Base-by-base conservation (phyloP, 2,797 vertebrate genomes). In the Lagodon rhomboides region DNA sequence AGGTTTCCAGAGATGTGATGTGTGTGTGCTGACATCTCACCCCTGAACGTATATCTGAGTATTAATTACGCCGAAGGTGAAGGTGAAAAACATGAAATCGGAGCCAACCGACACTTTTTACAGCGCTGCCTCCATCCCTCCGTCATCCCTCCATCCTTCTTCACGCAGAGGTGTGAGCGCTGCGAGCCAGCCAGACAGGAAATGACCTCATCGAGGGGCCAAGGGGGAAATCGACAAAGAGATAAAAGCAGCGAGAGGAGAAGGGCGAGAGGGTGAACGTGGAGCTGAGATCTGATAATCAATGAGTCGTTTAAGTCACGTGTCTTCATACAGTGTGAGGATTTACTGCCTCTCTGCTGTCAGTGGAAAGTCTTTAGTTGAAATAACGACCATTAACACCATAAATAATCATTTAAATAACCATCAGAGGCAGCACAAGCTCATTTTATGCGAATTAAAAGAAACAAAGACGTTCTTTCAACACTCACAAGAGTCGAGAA, bases 131-230 rank as follows among this genome's bases (percentile, higher is more conserved):
- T 75, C 63, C 59, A 58, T 59, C 76, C 2, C 60, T 73, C 50
- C 30, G 43, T 8, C 65, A 15, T 55, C 58, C 30, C 54, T 75
- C 68, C 50, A 64, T 62, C 74, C 65, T 68, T 49, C 60, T 60
- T 60, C 71, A 77, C 77, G 84, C 79, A 89, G 84, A 92, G 84
- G 90, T 92, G 90, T 89, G 79, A 92, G 62, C 15, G 58, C 82
- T 77, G 73, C 49, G 80, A 75, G 65, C 61, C 73, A 27, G 86
- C 80, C 84, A 91, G 84, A 69, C 74, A 91, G 90, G 87, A 94
- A 90, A 88, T 93, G n/a, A 95, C 83, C 82, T 92, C 90, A 93
- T 75, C 56, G 62, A 10, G 27, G 68, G 18, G 44, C 22, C 3
- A 30, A 51, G 41, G 53, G 44, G 34, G 43, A 47, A 65, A 51